Evolutionary conservation across 1,140 invertebrate genomes (phyloP).

Genomic region (Drosophila grimshawi): DNA sequence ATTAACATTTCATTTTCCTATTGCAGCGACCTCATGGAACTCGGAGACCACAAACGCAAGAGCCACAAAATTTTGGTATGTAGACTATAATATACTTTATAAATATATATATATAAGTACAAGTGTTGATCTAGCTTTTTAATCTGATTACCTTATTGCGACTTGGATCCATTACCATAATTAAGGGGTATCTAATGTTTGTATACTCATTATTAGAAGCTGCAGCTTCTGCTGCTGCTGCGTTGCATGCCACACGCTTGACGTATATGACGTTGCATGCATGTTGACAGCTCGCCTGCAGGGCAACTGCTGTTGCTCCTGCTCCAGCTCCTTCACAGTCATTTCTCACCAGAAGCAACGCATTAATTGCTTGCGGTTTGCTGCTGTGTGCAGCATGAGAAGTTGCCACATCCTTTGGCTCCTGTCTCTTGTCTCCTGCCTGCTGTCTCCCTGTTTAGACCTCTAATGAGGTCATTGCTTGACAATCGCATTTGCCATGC

Average conservation of each 20-base stretch:
- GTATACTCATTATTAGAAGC: constrained; percentile 54
- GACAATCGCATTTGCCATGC: constrained; percentile 80
- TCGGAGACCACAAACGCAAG: neutral
- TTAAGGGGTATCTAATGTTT: constrained; percentile 45
- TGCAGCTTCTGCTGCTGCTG: constrained; percentile 3
- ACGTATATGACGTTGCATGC: constrained; percentile 77
- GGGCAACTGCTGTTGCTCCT: neutral
- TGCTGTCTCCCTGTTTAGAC: constrained; percentile 5
- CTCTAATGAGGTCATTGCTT: constrained; percentile 81
- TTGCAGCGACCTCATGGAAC: neutral
- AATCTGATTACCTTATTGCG: too few species aligned
- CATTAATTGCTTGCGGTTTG: constrained; percentile 68
- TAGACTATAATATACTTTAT: neutral
- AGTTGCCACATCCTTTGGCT: constrained; percentile 36
- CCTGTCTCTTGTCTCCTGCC: constrained; percentile 21
- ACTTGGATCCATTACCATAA: neutral
- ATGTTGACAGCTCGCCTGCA: constrained; percentile 67
- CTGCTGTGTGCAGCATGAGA: constrained; percentile 29
- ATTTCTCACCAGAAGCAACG: neutral
- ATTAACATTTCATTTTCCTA: neutral
- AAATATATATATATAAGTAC: too few species aligned
- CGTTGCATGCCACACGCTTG: constrained; percentile 44
- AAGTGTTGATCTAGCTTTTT: too few species aligned
- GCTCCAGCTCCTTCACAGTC: neutral
- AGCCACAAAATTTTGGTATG: neutral